These are phyloP conservation scores for Epinephelus fuscoguttatus DNA, from an alignment of 2,113 vertebrate genomes.

Conservation along the genomic window DNA sequence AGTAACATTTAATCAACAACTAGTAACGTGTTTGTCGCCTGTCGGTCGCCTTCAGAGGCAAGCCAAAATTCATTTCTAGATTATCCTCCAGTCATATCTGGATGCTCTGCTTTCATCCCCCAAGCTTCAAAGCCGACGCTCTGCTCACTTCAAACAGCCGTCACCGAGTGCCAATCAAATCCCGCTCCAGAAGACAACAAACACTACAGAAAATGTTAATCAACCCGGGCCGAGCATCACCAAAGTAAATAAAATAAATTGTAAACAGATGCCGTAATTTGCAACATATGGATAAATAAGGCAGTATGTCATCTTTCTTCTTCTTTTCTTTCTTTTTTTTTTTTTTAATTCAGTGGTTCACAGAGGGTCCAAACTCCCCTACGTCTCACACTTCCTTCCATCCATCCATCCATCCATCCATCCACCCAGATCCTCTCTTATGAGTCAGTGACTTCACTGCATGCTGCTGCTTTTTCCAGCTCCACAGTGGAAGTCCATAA, in stretches of 20 bases:
- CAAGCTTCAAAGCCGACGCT: constrained; percentile 77
- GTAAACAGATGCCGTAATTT: constrained; percentile 82
- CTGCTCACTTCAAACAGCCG: constrained; percentile 80
- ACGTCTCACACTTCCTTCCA: constrained; percentile 26
- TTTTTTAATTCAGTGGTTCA: constrained; percentile 72
- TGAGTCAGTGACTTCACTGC: constrained; percentile 67
- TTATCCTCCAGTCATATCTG: constrained; percentile 81
- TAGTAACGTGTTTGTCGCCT: constrained; percentile 74
- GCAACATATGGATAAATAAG: constrained; percentile 79
- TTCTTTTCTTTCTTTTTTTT: background rate
- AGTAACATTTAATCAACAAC: constrained; percentile 74
- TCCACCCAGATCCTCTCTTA: constrained; percentile 42
- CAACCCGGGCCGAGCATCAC: constrained; percentile 71
- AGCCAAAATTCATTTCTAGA: constrained; percentile 73
- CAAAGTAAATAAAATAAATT: constrained; percentile 83
- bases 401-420: constrained; percentile 26
- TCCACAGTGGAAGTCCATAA: constrained; percentile 54
- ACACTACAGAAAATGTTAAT: constrained; percentile 81
- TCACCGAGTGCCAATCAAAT: constrained; percentile 81
- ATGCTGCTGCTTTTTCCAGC: constrained; percentile 64
- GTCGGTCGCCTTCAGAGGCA: constrained; percentile 71
- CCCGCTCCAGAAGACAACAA: constrained; percentile 80
- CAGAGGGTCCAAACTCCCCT: constrained; percentile 61
- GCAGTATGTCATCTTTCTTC: constrained; percentile 72
- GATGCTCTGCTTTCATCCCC: constrained; percentile 77